Evolutionary conservation across 2,797 vertebrate genomes (phyloP), one percentile per base, ranked within the genome.

Genomic region (Protonibea diacanthus): DNA sequence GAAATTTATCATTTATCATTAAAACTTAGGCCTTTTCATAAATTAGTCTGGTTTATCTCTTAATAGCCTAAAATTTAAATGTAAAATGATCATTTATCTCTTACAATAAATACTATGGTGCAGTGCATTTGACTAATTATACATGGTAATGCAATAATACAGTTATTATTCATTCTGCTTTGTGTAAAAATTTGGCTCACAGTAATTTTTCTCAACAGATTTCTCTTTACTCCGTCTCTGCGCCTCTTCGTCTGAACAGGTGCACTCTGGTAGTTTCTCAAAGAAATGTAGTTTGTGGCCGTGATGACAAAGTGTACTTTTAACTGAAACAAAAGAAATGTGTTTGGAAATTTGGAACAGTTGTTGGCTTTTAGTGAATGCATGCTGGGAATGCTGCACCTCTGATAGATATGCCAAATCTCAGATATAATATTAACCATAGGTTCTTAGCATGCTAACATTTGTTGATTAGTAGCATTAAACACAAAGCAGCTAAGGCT

Each of bases 51-150:
- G 20, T 58, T 49, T 48, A 27, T 53, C 18, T 69, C 18, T 62
- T 76, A 72, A 75, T 78, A 75, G 14, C 21, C 25, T 45, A 23
- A 44, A 63, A 55, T 77, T 27, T 58, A 47, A 73, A 70, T 76
- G 38, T 42, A 53, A 53, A 6, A 59, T 59, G 6, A 47, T 15
- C 56, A 20, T 49, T 67, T 38, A 49, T 23, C 23, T 45, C 5
- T 59, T 9, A 56, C 27, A 65, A n/a, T 76, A 45, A 59, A 45
- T 13, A 18, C 20, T 21, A 29, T 66, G 51, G 65, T 51, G 13
- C 40, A 71, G 9, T 65, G 25, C 23, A 82, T 71, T 66, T 67
- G 52, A 71, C 49, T 63, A 61, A 80, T 73, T 59, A 69, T 40
- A 21, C 14, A 71, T n/a, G 15, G 20, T 49, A 29, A 59, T 68